phyloP scores from a whole-genome alignment of 53 echinoderm and acorn worm genomes.

The Arbacia lixula region DNA sequence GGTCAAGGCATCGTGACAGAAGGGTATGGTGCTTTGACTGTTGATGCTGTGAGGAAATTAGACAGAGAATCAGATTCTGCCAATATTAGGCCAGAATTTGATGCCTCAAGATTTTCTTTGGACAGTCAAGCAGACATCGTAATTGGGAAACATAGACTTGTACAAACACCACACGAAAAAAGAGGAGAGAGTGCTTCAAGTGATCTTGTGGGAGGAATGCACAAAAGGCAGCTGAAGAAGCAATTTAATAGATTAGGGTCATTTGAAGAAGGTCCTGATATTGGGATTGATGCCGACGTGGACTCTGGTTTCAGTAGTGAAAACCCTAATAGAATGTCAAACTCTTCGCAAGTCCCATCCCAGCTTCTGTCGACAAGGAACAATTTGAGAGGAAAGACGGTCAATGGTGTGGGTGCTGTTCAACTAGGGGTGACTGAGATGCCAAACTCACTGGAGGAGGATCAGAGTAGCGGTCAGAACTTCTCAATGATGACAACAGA shows the following conservation, averaged over 20 bases:
- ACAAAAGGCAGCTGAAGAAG: background rate
- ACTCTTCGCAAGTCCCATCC: background rate
- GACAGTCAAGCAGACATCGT: constrained; percentile 58
- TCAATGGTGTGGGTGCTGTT: background rate
- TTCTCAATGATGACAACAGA: background rate
- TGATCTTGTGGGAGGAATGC: background rate
- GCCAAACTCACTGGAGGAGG: background rate
- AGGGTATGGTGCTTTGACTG: background rate
- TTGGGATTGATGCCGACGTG: constrained; percentile 14
- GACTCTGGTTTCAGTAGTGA: constrained; percentile 53
- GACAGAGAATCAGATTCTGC: background rate
- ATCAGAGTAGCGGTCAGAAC: background rate
- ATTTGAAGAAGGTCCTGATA: background rate
- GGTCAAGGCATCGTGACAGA: background rate
- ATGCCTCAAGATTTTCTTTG: constrained; percentile 35
- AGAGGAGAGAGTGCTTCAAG: background rate
- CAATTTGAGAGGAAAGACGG: constrained; percentile 12
- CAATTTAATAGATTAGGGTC: no score
- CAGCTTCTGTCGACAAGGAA: background rate
- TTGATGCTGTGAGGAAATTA: background rate
- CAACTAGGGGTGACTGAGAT: background rate
- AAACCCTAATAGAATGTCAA: constrained; percentile 17
- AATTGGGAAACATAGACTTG: constrained; percentile 49
- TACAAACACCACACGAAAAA: constrained; percentile 30
- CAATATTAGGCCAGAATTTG: background rate